These are phyloP conservation scores for Agapornis roseicollis DNA, from an alignment of 2,113 vertebrate genomes.

Conservation along the genomic window DNA sequence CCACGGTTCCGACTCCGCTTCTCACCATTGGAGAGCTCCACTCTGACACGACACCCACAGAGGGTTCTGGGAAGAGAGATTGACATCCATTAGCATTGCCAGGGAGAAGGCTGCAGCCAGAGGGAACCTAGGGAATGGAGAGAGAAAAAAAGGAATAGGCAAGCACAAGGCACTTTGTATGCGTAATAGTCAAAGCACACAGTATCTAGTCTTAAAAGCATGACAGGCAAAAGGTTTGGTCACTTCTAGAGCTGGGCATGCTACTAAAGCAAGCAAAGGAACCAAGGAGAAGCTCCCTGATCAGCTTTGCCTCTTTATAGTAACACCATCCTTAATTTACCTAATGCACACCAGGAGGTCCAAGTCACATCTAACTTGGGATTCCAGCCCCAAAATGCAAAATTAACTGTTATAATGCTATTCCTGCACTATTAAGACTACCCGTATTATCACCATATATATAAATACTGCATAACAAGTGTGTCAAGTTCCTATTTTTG, in stretches of 20 bases:
- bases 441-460: rapidly evolving
- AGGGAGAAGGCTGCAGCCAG: neutral
- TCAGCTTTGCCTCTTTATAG: neutral
- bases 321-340: neutral
- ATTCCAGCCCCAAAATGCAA: neutral
- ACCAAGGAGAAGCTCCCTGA: neutral
- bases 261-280: neutral
- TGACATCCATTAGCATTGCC: rapidly evolving
- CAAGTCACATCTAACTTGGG: neutral
- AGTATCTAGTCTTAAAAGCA: neutral
- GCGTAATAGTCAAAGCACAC: rapidly evolving
- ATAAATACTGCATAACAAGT: rapidly evolving
- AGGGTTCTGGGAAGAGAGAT: slow-evolving; percentile 74
- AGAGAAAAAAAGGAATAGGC: rapidly evolving
- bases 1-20: slow-evolving; percentile 93
- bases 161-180: rapidly evolving
- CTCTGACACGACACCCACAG: slow-evolving; percentile 91
- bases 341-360: rapidly evolving
- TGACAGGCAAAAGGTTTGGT: neutral
- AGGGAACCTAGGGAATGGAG: rapidly evolving
- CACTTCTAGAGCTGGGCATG: neutral
- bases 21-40: slow-evolving; percentile 95
- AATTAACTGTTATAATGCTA: neutral
- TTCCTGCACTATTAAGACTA: rapidly evolving
- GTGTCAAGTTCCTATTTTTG: rapidly evolving